Percentiles rank a stretch among this genome's conserved stretches.
Evolutionary conservation across 2,113 vertebrate species (phyloP).

Genomic region (Nothocercus julius): DNA sequence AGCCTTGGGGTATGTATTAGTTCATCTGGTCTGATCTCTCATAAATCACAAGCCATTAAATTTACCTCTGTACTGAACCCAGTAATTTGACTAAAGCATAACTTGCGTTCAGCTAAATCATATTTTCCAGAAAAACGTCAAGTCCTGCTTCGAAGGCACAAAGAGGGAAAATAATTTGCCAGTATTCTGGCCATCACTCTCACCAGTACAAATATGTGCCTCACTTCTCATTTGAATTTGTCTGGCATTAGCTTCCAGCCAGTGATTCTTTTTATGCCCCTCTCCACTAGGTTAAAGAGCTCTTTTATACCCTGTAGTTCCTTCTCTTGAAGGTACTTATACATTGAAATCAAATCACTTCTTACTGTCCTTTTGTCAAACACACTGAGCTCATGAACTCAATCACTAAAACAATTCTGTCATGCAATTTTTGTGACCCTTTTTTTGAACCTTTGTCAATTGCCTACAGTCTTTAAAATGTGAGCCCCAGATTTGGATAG

Average conservation of each 20-base stretch:
- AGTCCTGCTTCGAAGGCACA: neutral
- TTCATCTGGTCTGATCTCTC: neutral
- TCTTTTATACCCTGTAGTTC: neutral
- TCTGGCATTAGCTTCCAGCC: neutral
- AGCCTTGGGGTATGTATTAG: neutral
- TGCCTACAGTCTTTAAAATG: neutral
- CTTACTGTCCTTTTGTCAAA: neutral
- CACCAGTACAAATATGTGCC: neutral
- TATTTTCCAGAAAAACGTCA: neutral
- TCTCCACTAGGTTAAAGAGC: neutral
- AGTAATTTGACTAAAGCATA: neutral
- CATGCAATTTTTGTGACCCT: neutral
- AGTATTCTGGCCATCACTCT: neutral
- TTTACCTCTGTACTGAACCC: neutral
- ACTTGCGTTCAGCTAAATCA: neutral
- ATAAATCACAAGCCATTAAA: neutral
- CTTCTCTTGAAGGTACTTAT: neutral
- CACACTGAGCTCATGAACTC: neutral
- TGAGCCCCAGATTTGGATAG: accelerated
- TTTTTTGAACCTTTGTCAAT: neutral
- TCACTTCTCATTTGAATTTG: neutral
- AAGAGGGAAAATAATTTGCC: neutral
- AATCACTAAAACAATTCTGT: neutral
- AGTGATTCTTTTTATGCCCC: neutral
- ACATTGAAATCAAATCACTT: neutral